Evolutionary conservation across 2,797 vertebrate species (phyloP), one percentile per base, ranked within the genome.

Genomic region (Dipus sagitta): DNA sequence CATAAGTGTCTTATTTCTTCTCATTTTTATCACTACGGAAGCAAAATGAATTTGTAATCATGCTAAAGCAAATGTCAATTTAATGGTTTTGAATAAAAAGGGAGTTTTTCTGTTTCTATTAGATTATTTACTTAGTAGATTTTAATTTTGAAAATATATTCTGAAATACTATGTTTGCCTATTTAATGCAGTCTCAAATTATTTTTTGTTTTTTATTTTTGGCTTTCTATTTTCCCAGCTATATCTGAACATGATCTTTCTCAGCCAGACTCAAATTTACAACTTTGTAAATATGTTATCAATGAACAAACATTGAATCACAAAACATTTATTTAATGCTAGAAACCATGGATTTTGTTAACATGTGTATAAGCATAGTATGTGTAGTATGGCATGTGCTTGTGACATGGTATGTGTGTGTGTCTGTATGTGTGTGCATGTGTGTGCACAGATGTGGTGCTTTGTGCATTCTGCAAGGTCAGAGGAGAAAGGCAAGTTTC

Each of bases 241-340:
- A 64, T 78, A 67, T 42, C 23, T 52, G 47, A 79, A 1, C 9
- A 67, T 21, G 4, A 1, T 65, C 11, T 85, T 79, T 83, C 7
- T 92, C 42, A 42, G 0, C 2, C 12, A 91, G 1, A 67, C 1
- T 72, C 13, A 75, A 68, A 6, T 0, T 58, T n/a, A 82, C 54
- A 7, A 72, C 23, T 68, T 92, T 88, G 18, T 42, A 79, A 79
- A 75, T 71, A 90, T 75, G 62, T 82, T 83, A 76, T 74, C 24
- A 96, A 68, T 85, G 13, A 92, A 42, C 92, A 30, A 92, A 88
- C 5, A 85, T 3, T 30, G 11, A 82, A 54, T 28, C 26, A 89
- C 21, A 34, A 75, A 77, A 52, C 1, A n/a, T 90, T 85, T 74
- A 18, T 28, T 75, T 93, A 70, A 68, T 75, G 89, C 23, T 90